phyloP scores from a whole-genome alignment of 2,113 vertebrate genomes.

The Acinonyx jubatus region DNA sequence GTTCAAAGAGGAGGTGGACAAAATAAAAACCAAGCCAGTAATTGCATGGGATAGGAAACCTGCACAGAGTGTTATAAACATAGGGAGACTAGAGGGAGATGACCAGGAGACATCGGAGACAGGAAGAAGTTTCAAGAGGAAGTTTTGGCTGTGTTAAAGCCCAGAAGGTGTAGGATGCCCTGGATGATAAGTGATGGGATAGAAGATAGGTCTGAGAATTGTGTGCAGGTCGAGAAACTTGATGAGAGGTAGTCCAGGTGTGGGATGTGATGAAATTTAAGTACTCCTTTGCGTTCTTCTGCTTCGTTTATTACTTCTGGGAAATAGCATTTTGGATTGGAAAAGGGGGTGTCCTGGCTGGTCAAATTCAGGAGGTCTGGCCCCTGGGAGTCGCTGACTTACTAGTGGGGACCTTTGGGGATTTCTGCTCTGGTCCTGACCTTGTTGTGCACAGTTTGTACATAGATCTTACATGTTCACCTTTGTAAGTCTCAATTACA shows the following conservation, averaged over 20 bases:
- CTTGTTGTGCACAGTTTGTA: neutral
- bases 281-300: fast-evolving
- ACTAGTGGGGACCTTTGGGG: neutral
- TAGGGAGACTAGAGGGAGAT: neutral
- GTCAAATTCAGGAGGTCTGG: neutral
- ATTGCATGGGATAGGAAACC: neutral
- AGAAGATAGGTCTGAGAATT: neutral
- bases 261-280: neutral
- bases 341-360: neutral
- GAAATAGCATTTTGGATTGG: neutral
- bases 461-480: neutral
- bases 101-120: neutral
- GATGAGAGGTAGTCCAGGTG: neutral
- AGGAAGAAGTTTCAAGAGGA: neutral
- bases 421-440: neutral
- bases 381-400: neutral
- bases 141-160: neutral
- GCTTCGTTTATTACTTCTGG: neutral
- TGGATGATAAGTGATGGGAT: neutral
- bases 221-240: neutral
- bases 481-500: neutral
- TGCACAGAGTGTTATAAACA: neutral
- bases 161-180: neutral
- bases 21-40: neutral
- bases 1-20: neutral